Base-by-base conservation (phyloP, 2,113 vertebrate species). In the Colinus virginianus region DNA sequence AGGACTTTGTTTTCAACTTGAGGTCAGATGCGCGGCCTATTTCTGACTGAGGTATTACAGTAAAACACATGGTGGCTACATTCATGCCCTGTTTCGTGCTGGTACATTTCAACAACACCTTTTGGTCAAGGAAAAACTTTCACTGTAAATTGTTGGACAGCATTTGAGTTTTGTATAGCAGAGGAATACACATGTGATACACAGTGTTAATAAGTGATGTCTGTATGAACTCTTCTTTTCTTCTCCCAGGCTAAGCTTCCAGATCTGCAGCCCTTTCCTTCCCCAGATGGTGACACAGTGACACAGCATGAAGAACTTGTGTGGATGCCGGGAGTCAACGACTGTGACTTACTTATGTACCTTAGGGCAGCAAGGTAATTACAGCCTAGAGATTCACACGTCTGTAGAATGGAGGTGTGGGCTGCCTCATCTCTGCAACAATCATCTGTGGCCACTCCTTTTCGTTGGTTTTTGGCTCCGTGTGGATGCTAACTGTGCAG, bases 261-360 rank as follows among this genome's bases (percentile, higher is more conserved):
- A 2, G 99, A 99, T 84, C 98, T 99, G 95, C 99, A 99, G 95
- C 99, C 99, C 0, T 99, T 99, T 96, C 99, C 99, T 74, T 99
- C 98, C 90, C 98, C 98, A 46, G 98, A 98, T 70, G 98, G 98
- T 64, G 99, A 99, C 87, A 93, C 98, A 2, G 98, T 99, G 97
- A 99, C 99, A 2, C 99, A 99, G 91, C 99, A 99, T 80, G 99
- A 99, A 92, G 99, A 99, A 63, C 98, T 99, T 56, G 99, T 99
- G 55, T 99, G 99, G 99, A 99, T 99, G 98, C 99, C 99, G 1
- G 99, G 99, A 70, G 99, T 99, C 94, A 99, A 99, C 22, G 99
- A 99, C 97, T 99, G 99, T 90, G 99, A 99, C 97, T 98, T 99
- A 93, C 99, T 99, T 34, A 99, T 99, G 99, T 99, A 99, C 97